Evolutionary conservation across 2,888 invertebrate genomes (phyloP), one percentile per base, ranked within the genome.

Genomic region (Dichetophora obliterata): DNA sequence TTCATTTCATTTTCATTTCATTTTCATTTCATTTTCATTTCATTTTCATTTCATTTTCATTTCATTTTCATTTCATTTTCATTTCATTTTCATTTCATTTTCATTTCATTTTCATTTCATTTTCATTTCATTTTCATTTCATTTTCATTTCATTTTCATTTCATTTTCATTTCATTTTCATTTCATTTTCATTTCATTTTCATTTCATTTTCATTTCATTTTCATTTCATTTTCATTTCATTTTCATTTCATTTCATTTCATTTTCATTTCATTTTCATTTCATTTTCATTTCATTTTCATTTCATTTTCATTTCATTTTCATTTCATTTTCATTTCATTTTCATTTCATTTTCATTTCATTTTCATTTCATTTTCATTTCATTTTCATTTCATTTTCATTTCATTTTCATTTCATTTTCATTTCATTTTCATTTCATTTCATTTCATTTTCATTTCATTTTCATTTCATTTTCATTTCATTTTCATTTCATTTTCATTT

Each of bases 31-130:
- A 59, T 22, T 59, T 59, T 24, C 22, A 59, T 59, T 59, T 59
- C 59, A 59, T 22, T 59, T 59, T 24, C 59, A 59, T 22, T 59
- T 59, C 22, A 9, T n/a, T 59, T 59, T 59, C 59, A 59, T 22
- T 59, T 59, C n/a, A n/a, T 59, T 59, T 59, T 59, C 59, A 59
- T 59, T 59, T 59, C 59, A 19, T n/a, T 59, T 59, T 59, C 59
- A 59, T 59, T 22, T 59, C 59, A 19, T n/a, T 59, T 59, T 59
- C 59, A 59, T 9, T n/a, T n/a, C n/a, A n/a, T 14, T 59, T 59
- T 59, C 59, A 59, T 59, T 59, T 59, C 19, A 4, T 14, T 59
- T 59, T 59, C 59, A 59, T 59, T 59, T 59, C 59, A 19, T n/a
- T 59, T 59, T n/a, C 5, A 8, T 59, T 59, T 59, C 59, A n/a